A percentile compares a stretch with the other conserved stretches of the same genome.
Evolutionary conservation across 1,140 invertebrate genomes (phyloP).

Genomic region (Zaprionus camerounensis): DNA sequence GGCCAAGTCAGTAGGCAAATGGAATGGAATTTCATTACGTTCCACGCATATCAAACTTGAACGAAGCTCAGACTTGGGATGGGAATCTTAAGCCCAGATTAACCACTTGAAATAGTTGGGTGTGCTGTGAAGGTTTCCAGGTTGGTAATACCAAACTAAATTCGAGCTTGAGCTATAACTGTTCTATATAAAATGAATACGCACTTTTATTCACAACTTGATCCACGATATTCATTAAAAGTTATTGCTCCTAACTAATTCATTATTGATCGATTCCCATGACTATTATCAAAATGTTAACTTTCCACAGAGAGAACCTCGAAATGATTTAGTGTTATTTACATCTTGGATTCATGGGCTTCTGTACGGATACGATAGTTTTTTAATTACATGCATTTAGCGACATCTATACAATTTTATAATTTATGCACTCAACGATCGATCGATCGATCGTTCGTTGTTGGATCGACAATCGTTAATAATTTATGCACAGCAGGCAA

Average conservation of each 20-base stretch:
- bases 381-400: constrained; percentile 49
- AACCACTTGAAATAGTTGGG: constrained; percentile 28
- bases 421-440: constrained; percentile 48
- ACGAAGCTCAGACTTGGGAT: constrained; percentile 12
- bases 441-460: constrained; percentile 13
- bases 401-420: constrained; percentile 48
- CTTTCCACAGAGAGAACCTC: constrained; percentile 1
- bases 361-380: constrained; percentile 17
- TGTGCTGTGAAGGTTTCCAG: background rate
- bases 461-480: constrained; percentile 35
- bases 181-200: background rate
- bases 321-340: constrained; percentile 10
- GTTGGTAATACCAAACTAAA: background rate
- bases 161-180: background rate
- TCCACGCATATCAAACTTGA: constrained; percentile 34
- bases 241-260: background rate
- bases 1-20: constrained; percentile 57
- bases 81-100: constrained; percentile 34
- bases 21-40: constrained; percentile 49
- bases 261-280: constrained; percentile 7
- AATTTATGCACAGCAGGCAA: constrained; percentile 70
- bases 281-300: background rate
- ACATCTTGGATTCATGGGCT: constrained; percentile 20
- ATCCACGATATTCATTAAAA: background rate
- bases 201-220: background rate